Evolutionary conservation across 92 coral and sea anemone genomes (phyloP).

Genomic region (Zoanthus gigantus): DNA sequence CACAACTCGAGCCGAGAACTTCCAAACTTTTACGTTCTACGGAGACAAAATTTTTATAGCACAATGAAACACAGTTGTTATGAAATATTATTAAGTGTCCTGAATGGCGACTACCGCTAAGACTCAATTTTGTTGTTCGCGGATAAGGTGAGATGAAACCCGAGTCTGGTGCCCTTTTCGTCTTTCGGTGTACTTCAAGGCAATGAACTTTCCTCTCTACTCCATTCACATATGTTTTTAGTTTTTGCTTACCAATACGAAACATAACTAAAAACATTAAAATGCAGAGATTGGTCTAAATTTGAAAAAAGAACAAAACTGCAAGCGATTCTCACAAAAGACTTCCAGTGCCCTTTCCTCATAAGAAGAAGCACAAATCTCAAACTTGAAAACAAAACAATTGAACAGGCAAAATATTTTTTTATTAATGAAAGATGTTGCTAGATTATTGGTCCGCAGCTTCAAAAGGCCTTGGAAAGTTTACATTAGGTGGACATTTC

Average conservation of each 20-base stretch:
- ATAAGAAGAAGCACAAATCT: background rate
- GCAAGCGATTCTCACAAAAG: background rate
- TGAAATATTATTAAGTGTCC: constrained; percentile 26
- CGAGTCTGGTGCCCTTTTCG: background rate
- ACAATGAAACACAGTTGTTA: constrained; percentile 26
- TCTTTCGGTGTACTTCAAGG: constrained; percentile 34
- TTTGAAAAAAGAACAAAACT: no score
- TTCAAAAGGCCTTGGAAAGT: background rate
- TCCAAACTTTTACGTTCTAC: constrained; percentile 13
- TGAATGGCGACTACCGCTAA: constrained; percentile 8
- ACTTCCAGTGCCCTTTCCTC: background rate
- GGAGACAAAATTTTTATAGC: constrained; percentile 6
- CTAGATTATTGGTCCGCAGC: constrained; percentile 18
- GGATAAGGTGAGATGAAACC: constrained; percentile 15
- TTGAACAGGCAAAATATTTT: background rate
- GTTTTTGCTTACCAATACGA: constrained; percentile 29
- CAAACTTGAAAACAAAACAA: background rate
- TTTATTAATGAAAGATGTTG: constrained; percentile 11
- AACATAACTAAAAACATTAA: background rate
- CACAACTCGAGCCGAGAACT: constrained; percentile 35
- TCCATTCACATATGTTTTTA: constrained; percentile 38
- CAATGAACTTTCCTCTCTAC: constrained; percentile 29
- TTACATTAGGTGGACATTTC: constrained; percentile 32
- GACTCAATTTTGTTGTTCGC: background rate
- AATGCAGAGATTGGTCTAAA: no score